phyloP scores from a whole-genome alignment of 2,888 invertebrate species.

The Eustalomyia histrio region DNA sequence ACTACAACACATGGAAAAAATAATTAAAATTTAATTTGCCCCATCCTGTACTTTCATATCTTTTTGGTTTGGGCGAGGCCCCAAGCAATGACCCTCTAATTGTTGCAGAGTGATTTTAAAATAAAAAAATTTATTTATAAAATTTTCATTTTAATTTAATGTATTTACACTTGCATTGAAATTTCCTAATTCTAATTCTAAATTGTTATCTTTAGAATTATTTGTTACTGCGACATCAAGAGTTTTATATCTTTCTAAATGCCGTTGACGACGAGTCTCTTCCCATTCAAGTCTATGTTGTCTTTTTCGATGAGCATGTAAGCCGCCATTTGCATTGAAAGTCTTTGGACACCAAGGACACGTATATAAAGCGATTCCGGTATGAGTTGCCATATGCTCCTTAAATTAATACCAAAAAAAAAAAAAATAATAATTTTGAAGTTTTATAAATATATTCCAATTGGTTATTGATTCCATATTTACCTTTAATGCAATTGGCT shows the following conservation, averaged over 20 bases:
- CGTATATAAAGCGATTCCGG: conserved; percentile 76
- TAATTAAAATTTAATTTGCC: too few species aligned
- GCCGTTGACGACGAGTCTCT: conserved; percentile 37
- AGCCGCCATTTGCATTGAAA: conserved; percentile 77
- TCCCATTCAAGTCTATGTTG: conserved; percentile 77
- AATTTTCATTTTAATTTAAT: background rate
- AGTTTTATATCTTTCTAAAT: background rate
- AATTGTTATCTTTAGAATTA: background rate
- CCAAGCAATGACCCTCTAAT: too few species aligned
- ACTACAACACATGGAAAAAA: too few species aligned
- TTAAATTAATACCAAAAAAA: conserved; percentile 50
- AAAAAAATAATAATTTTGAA: background rate
- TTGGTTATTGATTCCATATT: background rate
- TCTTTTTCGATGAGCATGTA: conserved; percentile 78
- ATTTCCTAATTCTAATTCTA: background rate
- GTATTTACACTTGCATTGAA: background rate
- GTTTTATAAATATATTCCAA: background rate
- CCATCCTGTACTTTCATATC: too few species aligned
- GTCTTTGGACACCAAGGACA: conserved; percentile 77
- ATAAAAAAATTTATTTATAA: too few species aligned
- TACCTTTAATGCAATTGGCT: conserved; percentile 63
- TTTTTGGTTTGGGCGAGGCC: too few species aligned
- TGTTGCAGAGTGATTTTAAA: too few species aligned
- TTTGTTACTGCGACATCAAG: background rate
- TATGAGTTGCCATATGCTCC: conserved; percentile 79